A percentile compares a stretch with the other conserved stretches of the same genome.
Conservation (phyloP, 1,140 invertebrate genomes). For the Eubasilissa regina region DNA sequence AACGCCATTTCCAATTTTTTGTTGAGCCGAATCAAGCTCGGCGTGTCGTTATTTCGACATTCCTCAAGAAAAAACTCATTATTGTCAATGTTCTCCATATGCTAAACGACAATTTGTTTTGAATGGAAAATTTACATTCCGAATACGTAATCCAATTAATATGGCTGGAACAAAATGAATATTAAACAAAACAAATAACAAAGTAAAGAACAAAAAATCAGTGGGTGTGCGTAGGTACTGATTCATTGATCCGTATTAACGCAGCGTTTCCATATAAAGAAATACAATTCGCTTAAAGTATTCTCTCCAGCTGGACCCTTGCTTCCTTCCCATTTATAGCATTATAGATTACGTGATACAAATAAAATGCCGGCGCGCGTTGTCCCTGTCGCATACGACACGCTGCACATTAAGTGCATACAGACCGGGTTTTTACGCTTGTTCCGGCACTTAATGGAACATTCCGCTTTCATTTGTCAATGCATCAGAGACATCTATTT, state of each 20-base stretch:
- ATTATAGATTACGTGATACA: neutral
- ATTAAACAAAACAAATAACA: conserved; percentile 8
- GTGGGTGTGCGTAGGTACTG: neutral
- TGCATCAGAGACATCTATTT: too few relatives aligned
- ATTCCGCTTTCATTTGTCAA: too few relatives aligned
- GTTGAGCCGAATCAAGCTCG: conserved; percentile 15
- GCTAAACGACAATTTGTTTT: conserved; percentile 40
- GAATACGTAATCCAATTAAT: conserved; percentile 38
- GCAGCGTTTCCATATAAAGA: neutral
- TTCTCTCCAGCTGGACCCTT: neutral
- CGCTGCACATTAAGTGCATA: too few relatives aligned
- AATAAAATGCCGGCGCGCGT: too few relatives aligned
- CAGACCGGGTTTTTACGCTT: too few relatives aligned
- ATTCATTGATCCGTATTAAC: conserved; percentile 17
- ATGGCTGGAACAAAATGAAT: conserved; percentile 7
- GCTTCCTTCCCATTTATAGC: neutral
- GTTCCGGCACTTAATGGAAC: too few relatives aligned
- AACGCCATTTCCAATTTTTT: conserved; percentile 25
- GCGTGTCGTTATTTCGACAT: conserved; percentile 25
- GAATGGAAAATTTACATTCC: conserved; percentile 36
- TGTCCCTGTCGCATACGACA: too few relatives aligned
- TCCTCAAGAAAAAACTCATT: conserved; percentile 35
- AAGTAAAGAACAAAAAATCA: neutral
- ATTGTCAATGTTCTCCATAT: conserved; percentile 30
- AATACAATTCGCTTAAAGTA: neutral